Evolutionary conservation across 2,113 vertebrate species (phyloP), one percentile per base, ranked within the genome.

Genomic region (Circaetus gallicus): DNA sequence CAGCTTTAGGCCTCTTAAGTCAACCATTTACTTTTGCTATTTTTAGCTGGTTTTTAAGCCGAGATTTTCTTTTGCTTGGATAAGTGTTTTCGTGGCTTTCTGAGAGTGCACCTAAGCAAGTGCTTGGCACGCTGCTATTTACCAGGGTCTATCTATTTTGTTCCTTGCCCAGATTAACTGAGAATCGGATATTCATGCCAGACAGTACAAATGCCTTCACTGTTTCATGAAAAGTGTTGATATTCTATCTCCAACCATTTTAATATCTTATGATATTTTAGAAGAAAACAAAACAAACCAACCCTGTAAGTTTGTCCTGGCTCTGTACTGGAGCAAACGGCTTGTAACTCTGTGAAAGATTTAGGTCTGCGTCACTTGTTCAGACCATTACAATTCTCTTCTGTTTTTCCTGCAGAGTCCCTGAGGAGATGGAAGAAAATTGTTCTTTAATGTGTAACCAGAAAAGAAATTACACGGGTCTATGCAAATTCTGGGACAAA

Each of bases 111-210:
- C 26, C 4, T 11, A 2, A 29, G 26, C 5, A 43, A 47, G 42
- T 1, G 1, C 45, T 24, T n/a, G 40, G 45, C 61, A 71, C 14
- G 15, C 26, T 0, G 0, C 1, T 22, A 17, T 34, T 65, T n/a
- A 74, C 16, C 29, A 49, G 47, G 34, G 49, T 74, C 70, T 72
- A 17, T 15, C 62, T 82, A 3, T 49, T 85, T 77, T 43, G 5
- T 72, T 85, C n/a, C 49, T 72, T 65, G 31, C 34, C 45, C 43
- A 40, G 42, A 42, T 67, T 62, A 67, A 20, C 42, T 9, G 69
- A 74, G 69, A 47, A 79, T 19, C 12, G 45, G 31, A 13, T 63
- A 18, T 11, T 42, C 13, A 7, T 55, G 42, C 36, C 77, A 87
- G 50, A 16, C 0, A 9, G 49, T 7, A 66, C 11, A 53, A 86